Base-by-base conservation (phyloP, 2,888 invertebrate species). In the Sceliomorpha sp. region DNA sequence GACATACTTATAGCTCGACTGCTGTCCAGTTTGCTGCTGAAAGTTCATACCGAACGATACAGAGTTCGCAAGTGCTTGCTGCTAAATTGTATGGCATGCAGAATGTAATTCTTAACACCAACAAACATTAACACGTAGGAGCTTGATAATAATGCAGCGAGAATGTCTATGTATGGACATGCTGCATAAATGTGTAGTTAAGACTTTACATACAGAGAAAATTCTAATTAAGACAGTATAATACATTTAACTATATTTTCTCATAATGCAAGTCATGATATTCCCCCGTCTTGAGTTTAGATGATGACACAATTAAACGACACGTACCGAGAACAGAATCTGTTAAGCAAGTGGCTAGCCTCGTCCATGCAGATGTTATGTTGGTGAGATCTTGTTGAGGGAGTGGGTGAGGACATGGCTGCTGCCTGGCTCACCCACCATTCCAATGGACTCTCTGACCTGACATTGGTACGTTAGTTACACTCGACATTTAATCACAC, bases 1-100 rank as follows among this genome's bases (percentile, higher is more conserved):
- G 96, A 96, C 89, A 93, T 92, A 75, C 96, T 96, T 82, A 96
- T 90, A 0, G 93, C 92, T 83, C 93, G 92, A 12, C 94, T 92
- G 2, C 92, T 90, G 81, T 94, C 92, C 86, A 95, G 90, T 82
- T 93, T 92, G 75, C 91, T 92, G 82, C 91, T 92, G 85, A 50
- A 85, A 85, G 70, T 36, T 17, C 68, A 71, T 40, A 42, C 63
- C 5, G 13, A 36, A 24, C 9, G 53, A 36, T 58, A 47, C 12
- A 17, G n/a, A 45, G 24, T 26, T 24, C 2, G 8, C 15, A n/a
- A n/a, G n/a, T n/a, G n/a, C n/a, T n/a, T n/a, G n/a, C n/a, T n/a
- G n/a, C n/a, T n/a, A n/a, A n/a, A n/a, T 34, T 12, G 4, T n/a
- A 14, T n/a, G 31, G 45, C 73, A 73, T 74, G 76, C 75, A 69